These are phyloP conservation scores for Cepphus grylle DNA, from an alignment of 2,113 vertebrate species.

Conservation along the genomic window DNA sequence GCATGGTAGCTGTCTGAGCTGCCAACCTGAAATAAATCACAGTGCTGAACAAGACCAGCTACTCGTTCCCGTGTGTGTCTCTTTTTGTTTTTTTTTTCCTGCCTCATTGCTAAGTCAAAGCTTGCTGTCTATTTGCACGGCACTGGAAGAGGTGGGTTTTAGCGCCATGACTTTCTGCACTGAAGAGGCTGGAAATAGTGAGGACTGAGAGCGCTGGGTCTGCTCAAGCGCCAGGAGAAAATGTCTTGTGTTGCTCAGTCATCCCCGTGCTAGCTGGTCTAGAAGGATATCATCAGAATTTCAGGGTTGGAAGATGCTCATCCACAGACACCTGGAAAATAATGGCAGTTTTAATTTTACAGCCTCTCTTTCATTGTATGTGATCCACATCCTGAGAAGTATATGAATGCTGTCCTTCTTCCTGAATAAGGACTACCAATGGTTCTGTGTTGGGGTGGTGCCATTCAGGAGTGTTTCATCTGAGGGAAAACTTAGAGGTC, in stretches of 20 bases:
- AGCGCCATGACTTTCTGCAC: accelerated
- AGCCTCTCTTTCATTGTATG: accelerated
- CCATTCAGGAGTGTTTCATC: not conserved
- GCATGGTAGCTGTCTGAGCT: not conserved
- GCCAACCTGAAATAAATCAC: constrained; percentile 34
- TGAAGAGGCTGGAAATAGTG: not conserved
- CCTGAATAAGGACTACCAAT: not conserved
- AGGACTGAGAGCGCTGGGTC: not conserved
- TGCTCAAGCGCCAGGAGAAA: not conserved
- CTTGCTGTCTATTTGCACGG: not conserved
- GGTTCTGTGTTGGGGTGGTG: accelerated
- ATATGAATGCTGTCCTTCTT: accelerated
- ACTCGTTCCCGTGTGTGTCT: accelerated
- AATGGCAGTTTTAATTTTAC: not conserved
- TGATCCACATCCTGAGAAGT: not conserved
- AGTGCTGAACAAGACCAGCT: not conserved
- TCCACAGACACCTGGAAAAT: not conserved
- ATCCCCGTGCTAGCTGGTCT: not conserved
- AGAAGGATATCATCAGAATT: not conserved
- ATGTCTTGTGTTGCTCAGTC: not conserved
- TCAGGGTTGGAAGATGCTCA: not conserved
- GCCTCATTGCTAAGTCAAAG: not conserved
- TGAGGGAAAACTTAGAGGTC: not conserved
- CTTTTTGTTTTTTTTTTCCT: not conserved
- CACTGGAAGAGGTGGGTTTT: not conserved